These are phyloP conservation scores for Sprattus sprattus DNA, from an alignment of 2,113 vertebrate species.

Conservation along the genomic window DNA sequence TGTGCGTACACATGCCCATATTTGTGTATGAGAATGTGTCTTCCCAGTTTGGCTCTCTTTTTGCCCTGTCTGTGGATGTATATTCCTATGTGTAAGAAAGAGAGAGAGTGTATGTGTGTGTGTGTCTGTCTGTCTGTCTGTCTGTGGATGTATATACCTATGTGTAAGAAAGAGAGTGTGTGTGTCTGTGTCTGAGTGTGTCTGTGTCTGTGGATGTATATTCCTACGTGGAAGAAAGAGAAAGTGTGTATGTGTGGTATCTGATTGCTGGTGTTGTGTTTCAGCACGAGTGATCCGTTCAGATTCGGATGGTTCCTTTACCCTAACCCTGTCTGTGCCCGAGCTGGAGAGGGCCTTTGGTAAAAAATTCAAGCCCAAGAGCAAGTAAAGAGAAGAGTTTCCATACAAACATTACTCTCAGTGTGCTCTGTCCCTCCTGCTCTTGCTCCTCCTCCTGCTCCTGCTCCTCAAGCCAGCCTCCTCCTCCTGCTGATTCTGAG, in stretches of 20 bases:
- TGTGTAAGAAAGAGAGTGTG: neutral
- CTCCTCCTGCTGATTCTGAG: neutral
- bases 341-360: conserved; percentile 77
- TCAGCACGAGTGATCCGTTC: conserved; percentile 70
- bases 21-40: neutral
- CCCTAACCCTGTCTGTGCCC: conserved; percentile 73
- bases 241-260: neutral
- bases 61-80: neutral
- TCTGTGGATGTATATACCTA: neutral
- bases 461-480: neutral
- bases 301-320: conserved; percentile 74
- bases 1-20: too few relatives aligned
- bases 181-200: neutral
- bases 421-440: conserved; percentile 36
- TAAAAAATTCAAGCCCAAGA: conserved; percentile 77
- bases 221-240: neutral
- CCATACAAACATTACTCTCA: conserved; percentile 33
- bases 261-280: conserved; percentile 59
- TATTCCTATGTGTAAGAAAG: conserved; percentile 1
- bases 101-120: neutral
- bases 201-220: neutral
- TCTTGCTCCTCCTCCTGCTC: conserved; percentile 32
- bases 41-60: too few relatives aligned
- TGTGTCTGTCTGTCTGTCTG: too few relatives aligned
- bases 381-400: conserved; percentile 71